Evolutionary conservation across 2,113 vertebrate species (phyloP).

Genomic region (Mohoua ochrocephala): DNA sequence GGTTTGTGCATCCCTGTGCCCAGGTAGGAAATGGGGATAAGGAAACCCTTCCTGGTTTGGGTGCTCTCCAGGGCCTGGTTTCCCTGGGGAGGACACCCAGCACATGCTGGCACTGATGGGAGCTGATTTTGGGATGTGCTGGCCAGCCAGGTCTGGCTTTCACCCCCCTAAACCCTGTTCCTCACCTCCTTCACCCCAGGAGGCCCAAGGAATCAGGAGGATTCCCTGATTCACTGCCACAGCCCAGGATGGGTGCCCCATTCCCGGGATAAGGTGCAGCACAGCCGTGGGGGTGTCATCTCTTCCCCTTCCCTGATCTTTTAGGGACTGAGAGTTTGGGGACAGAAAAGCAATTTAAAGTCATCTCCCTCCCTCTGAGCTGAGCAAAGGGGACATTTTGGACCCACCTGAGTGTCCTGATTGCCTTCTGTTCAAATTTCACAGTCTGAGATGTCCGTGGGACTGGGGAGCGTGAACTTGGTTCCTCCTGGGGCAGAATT

Average conservation of each 20-base stretch:
- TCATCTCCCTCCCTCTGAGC: background rate
- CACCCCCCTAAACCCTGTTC: background rate
- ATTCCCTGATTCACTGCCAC: background rate
- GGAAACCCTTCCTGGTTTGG: too few species aligned
- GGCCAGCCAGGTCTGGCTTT: background rate
- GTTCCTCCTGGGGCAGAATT: background rate
- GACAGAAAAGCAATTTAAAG: background rate
- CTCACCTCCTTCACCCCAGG: background rate
- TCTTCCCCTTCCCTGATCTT: background rate
- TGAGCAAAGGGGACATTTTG: too few species aligned
- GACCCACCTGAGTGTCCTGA: background rate
- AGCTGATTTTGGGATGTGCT: background rate
- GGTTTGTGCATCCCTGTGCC: background rate
- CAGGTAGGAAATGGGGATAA: background rate
- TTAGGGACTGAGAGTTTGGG: background rate
- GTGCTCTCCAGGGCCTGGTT: background rate
- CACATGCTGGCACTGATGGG: background rate
- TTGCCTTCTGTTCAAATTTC: background rate
- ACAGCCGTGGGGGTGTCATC: background rate
- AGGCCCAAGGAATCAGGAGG: background rate
- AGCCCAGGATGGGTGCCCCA: background rate
- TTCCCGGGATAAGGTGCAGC: background rate
- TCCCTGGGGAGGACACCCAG: background rate
- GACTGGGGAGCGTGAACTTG: background rate
- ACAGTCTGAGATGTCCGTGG: rapidly evolving